phyloP scores from a whole-genome alignment of 1,140 invertebrate species.

The Nephila pilipes region DNA sequence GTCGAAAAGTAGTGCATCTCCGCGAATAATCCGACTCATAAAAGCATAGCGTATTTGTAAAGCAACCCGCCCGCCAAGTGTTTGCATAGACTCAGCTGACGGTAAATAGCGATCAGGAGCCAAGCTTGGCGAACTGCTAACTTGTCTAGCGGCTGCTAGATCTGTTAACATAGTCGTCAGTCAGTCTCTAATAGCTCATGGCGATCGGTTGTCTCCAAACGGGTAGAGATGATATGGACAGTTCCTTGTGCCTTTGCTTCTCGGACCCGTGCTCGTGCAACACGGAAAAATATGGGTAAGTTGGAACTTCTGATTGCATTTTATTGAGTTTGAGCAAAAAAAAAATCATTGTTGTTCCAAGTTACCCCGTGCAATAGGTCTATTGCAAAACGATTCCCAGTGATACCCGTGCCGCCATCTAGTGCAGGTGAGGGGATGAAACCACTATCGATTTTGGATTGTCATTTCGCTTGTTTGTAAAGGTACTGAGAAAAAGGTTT shows the following conservation, averaged over 20 bases:
- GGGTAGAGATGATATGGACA: constrained; percentile 72
- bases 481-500: constrained; percentile 65
- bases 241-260: constrained; percentile 73
- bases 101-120: constrained; percentile 74
- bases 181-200: constrained; percentile 74
- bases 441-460: constrained; percentile 58
- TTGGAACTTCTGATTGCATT: constrained; percentile 46
- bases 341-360: constrained; percentile 43
- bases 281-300: constrained; percentile 71
- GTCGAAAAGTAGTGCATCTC: constrained; percentile 42
- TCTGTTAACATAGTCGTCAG: constrained; percentile 77
- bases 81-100: constrained; percentile 68
- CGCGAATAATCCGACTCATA: constrained; percentile 60
- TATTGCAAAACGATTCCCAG: background rate
- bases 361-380: background rate
- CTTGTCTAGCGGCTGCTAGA: constrained; percentile 71
- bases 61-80: constrained; percentile 71
- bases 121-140: constrained; percentile 74
- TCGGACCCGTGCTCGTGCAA: constrained; percentile 68
- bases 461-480: constrained; percentile 74
- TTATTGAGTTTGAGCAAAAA: constrained; percentile 24
- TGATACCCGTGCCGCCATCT: constrained; percentile 67
- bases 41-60: constrained; percentile 49
- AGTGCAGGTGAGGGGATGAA: background rate
- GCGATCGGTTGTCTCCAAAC: constrained; percentile 67